Evolutionary conservation across 2,113 vertebrate species (phyloP).

Genomic region (Trinectes maculatus): DNA sequence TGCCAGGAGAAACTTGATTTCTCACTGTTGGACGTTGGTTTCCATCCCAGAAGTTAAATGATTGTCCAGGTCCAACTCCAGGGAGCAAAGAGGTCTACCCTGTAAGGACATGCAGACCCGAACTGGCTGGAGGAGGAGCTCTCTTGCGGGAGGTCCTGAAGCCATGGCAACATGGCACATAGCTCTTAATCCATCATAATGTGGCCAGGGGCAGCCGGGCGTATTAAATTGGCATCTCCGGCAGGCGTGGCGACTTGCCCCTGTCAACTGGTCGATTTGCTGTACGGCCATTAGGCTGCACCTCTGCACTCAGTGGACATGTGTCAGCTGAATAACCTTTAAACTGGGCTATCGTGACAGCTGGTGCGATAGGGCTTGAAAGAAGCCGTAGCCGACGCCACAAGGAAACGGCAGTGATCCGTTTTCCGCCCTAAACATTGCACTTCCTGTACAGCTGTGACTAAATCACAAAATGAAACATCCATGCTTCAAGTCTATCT

Average conservation of each 20-base stretch:
- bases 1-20: slow-evolving; percentile 32
- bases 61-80: slow-evolving; percentile 12
- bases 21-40: slow-evolving; percentile 34
- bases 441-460: slow-evolving; percentile 21
- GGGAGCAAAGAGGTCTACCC: slow-evolving; percentile 2
- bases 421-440: slow-evolving; percentile 19
- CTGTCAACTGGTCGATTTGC: slow-evolving; percentile 71
- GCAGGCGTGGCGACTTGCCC: slow-evolving; percentile 58
- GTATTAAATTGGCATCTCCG: slow-evolving; percentile 69
- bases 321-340: slow-evolving; percentile 77
- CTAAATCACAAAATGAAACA: slow-evolving; percentile 30
- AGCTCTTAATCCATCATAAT: slow-evolving; percentile 66
- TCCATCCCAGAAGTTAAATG: slow-evolving; percentile 15
- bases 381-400: slow-evolving; percentile 36
- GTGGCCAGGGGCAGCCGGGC: slow-evolving; percentile 23
- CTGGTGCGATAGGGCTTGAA: slow-evolving; percentile 60
- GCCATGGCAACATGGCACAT: slow-evolving; percentile 25
- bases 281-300: slow-evolving; percentile 67
- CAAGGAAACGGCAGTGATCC: slow-evolving; percentile 50
- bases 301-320: slow-evolving; percentile 52
- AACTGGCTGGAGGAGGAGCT: slow-evolving; percentile 8
- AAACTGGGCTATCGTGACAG: slow-evolving; percentile 73
- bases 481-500: slow-evolving; percentile 7
- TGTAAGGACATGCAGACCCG: neutral
- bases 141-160: slow-evolving; percentile 3